phyloP scores from a whole-genome alignment of 2,797 vertebrate genomes.

The Anabas testudineus region DNA sequence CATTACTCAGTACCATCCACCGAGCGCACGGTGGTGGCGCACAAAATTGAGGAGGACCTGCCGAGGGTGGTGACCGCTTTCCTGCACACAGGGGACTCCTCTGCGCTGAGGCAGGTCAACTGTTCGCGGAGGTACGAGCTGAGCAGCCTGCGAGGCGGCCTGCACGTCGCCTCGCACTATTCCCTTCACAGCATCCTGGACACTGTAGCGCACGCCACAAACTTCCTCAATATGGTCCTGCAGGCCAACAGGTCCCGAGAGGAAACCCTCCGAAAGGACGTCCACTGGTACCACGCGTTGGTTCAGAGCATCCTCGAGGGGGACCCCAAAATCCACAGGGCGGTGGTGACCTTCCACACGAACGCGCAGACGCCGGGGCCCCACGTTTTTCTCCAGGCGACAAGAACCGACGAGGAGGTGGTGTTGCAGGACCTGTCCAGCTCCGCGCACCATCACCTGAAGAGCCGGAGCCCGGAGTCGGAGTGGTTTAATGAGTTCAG shows the following conservation, averaged over 20 bases:
- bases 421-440: conserved; percentile 90
- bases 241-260: conserved; percentile 92
- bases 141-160: conserved; percentile 88
- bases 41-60: conserved; percentile 92
- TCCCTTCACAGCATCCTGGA: conserved; percentile 92
- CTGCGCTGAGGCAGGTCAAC: conserved; percentile 89
- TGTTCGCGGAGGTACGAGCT: conserved; percentile 95
- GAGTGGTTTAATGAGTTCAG: conserved; percentile 92
- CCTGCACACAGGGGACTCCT: conserved; percentile 93
- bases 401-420: conserved; percentile 87
- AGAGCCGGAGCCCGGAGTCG: conserved; percentile 85
- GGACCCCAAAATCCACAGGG: conserved; percentile 93
- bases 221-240: conserved; percentile 94
- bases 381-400: conserved; percentile 93
- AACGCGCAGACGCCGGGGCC: conserved; percentile 85
- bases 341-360: conserved; percentile 90
- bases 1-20: conserved; percentile 80
- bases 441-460: conserved; percentile 85
- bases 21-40: conserved; percentile 89
- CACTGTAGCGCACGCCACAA: conserved; percentile 92
- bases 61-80: conserved; percentile 94
- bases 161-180: conserved; percentile 86
- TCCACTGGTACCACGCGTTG: conserved; percentile 94
- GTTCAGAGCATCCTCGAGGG: conserved; percentile 92
- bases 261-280: conserved; percentile 87